Evolutionary conservation across 2,113 vertebrate genomes (phyloP), one percentile per base, ranked within the genome.

Genomic region (Corythornis cristatus): DNA sequence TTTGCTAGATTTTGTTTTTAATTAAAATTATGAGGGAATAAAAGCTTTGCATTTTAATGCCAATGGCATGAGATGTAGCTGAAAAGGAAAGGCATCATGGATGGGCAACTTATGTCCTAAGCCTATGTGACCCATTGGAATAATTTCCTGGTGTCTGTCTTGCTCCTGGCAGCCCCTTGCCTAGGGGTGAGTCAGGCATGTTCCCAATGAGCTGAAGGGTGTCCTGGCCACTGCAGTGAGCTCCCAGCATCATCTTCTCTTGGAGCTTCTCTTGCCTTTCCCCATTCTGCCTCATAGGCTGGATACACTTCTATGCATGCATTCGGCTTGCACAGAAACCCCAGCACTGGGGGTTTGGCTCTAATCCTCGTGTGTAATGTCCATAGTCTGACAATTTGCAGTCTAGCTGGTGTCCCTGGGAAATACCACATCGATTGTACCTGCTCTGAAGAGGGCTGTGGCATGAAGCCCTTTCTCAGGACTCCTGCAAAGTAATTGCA

Each of bases 361-460:
- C 37, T 83, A 9, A 58, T 66, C 67, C 54, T 83, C 21, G 0
- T 57, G 54, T 42, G 40, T 70, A 40, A 21, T 45, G 77, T 68
- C 60, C 60, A 48, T 43, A 12, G 46, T 45, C 76, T 95, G 83
- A 68, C 72, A 31, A 0, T 66, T 25, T 42, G 61, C 83, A 54
- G 71, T 45, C 85, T 43, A 11, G 45, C 60, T 11, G 0, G 0
- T 31, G 48, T 31, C 85, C 54, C 89, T 92, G 91, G 77, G 70
- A 82, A 77, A 72, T 53, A 5, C 40, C 28, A 62, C 11, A 89
- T 92, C 4, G 2, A 84, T 89, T 68, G 73, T 84, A 67, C 70
- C 81, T 91, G 66, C 57, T 72, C 71, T 89, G 78, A 48, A 66
- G 82, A 86, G 78, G 71, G 29, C 78, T 70, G 50, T 93, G 91